Conservation (phyloP, 2,797 vertebrate species). For the Anabacerthia variegaticeps region DNA sequence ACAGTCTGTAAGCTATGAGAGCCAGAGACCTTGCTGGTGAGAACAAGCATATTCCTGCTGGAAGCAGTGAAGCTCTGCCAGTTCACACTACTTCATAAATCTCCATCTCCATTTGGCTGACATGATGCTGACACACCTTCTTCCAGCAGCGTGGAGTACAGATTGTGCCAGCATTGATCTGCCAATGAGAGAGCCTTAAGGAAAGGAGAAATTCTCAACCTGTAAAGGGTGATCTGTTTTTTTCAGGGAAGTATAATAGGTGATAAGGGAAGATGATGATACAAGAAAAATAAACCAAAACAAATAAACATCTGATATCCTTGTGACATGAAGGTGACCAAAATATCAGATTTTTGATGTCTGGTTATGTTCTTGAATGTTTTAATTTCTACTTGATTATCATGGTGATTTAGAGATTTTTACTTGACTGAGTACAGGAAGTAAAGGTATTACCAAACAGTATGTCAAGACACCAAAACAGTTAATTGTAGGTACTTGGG, state of each 20-base stretch:
- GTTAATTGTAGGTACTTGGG: slow-evolving; percentile 17
- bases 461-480: neutral
- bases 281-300: neutral
- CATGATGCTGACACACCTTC: neutral
- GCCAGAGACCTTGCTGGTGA: neutral
- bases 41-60: neutral
- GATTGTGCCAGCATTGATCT: neutral
- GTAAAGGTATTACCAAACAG: neutral
- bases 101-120: neutral
- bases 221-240: neutral
- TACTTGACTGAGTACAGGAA: neutral
- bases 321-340: neutral
- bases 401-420: neutral
- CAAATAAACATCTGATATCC: neutral
- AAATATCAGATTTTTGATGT: neutral
- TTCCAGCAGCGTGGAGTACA: neutral
- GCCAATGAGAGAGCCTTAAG: neutral
- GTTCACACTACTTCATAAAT: neutral
- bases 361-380: neutral
- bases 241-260: neutral
- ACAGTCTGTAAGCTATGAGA: neutral
- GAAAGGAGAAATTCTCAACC: neutral
- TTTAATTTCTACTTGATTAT: neutral
- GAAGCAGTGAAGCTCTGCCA: neutral
- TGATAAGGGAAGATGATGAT: neutral